phyloP scores from a whole-genome alignment of 2,113 vertebrate genomes.

The Rhynchopsitta pachyrhyncha region DNA sequence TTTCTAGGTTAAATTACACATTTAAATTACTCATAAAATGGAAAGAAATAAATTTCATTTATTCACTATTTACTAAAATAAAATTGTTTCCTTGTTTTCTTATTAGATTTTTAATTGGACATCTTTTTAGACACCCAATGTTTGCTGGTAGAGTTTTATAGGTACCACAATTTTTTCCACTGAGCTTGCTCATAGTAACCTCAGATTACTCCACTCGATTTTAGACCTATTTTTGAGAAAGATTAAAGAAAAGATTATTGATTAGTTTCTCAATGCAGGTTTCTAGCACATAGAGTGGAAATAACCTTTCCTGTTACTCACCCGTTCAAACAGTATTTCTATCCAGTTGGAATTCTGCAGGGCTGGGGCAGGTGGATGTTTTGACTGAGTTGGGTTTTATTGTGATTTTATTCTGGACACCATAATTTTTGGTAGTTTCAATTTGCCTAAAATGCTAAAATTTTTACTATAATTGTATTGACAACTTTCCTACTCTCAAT shows the following conservation, averaged over 20 bases:
- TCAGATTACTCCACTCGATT: neutral
- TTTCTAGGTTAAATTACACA: neutral
- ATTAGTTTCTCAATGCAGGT: neutral
- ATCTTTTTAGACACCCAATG: rapidly evolving
- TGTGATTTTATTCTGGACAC: neutral
- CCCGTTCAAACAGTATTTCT: neutral
- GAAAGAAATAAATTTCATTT: neutral
- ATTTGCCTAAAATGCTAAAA: neutral
- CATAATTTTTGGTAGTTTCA: neutral
- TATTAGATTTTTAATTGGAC: neutral
- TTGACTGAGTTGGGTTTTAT: neutral
- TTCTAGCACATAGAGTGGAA: neutral
- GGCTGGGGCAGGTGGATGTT: rapidly evolving
- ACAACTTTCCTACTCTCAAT: neutral
- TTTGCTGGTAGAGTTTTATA: neutral
- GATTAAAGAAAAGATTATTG: neutral
- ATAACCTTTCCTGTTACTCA: neutral
- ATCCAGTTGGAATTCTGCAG: neutral
- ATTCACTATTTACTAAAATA: neutral
- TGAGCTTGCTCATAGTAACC: neutral
- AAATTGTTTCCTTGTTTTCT: neutral
- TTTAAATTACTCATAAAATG: neutral
- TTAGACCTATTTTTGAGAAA: neutral
- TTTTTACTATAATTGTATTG: neutral
- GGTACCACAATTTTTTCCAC: neutral